Percentiles rank a stretch among this genome's conserved stretches.
phyloP scores from a whole-genome alignment of 2,797 vertebrate species.

The Tiaroga cobitis region DNA sequence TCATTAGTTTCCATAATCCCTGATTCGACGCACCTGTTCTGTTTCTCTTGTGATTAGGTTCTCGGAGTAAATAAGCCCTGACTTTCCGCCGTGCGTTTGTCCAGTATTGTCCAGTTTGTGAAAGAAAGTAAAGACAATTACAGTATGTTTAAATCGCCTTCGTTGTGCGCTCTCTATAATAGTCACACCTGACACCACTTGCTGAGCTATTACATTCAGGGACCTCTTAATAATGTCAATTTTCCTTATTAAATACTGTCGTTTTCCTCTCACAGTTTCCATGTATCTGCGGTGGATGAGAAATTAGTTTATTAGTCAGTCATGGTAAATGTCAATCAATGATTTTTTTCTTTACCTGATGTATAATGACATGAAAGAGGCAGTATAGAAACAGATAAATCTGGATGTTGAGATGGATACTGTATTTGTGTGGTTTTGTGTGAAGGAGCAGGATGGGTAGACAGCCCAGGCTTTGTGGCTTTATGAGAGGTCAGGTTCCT shows the following conservation, averaged over 20 bases:
- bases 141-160: not conserved
- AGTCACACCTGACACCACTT: constrained; percentile 11
- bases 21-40: no score
- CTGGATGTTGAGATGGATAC: constrained; percentile 31
- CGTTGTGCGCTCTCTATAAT: not conserved
- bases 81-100: not conserved
- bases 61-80: not conserved
- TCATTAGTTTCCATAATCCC: no score
- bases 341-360: constrained; percentile 33
- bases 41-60: no score
- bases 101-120: not conserved
- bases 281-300: constrained; percentile 18
- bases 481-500: constrained; percentile 59
- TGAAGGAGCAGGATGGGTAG: constrained; percentile 31
- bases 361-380: constrained; percentile 37
- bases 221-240: not conserved
- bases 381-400: constrained; percentile 14
- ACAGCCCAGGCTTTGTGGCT: constrained; percentile 53
- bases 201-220: not conserved
- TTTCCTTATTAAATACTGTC: not conserved
- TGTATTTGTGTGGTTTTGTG: constrained; percentile 54
- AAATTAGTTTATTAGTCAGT: constrained; percentile 44
- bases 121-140: not conserved
- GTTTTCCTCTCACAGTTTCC: constrained; percentile 17
- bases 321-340: constrained; percentile 35